Conservation (phyloP, 1,140 invertebrate genomes). For the Nephila pilipes region DNA sequence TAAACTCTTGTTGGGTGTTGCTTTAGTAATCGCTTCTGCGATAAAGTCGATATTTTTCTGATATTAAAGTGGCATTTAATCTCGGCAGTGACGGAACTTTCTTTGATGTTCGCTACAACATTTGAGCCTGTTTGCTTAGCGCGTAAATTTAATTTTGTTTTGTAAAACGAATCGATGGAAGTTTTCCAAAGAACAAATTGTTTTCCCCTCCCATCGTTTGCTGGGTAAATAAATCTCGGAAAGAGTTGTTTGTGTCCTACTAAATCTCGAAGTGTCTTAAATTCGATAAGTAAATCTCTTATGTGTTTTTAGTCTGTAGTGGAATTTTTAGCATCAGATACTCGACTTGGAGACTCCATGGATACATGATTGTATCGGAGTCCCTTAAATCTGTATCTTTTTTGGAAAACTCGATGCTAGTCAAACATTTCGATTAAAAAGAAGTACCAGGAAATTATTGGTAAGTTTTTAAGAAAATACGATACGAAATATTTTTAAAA, state of each 20-base stretch:
- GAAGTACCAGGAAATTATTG: background rate
- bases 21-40: slow-evolving; percentile 49
- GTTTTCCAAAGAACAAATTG: slow-evolving; percentile 34
- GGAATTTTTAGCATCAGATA: background rate
- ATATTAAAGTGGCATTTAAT: slow-evolving; percentile 72
- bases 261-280: slow-evolving; percentile 62
- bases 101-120: background rate
- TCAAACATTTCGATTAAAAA: background rate
- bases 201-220: slow-evolving; percentile 20
- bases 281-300: slow-evolving; percentile 53
- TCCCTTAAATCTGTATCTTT: too few species aligned
- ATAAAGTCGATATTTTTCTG: slow-evolving; percentile 55
- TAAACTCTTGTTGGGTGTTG: slow-evolving; percentile 16
- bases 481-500: too few species aligned
- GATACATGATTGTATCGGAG: too few species aligned
- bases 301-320: background rate
- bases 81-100: slow-evolving; percentile 45
- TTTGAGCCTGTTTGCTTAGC: slow-evolving; percentile 33
- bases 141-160: slow-evolving; percentile 63
- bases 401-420: background rate
- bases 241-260: slow-evolving; percentile 38
- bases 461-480: background rate
- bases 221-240: slow-evolving; percentile 56
- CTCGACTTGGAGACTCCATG: background rate
- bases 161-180: slow-evolving; percentile 60